phyloP scores from a whole-genome alignment of 2,113 vertebrate genomes.

The Aspiorhynchus laticeps region DNA sequence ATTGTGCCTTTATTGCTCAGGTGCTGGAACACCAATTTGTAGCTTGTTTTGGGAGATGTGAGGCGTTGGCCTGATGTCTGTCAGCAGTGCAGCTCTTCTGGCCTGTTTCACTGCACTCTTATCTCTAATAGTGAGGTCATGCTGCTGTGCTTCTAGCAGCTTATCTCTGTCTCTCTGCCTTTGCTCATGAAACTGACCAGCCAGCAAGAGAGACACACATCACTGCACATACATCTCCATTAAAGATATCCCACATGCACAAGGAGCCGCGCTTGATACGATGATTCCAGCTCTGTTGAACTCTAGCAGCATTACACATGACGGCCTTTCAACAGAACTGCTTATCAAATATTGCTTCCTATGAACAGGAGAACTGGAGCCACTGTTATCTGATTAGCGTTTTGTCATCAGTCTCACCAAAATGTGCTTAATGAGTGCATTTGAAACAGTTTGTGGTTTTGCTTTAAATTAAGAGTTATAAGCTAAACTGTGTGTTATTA shows the following conservation, averaged over 20 bases:
- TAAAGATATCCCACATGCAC: slow-evolving; percentile 64
- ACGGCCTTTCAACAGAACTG: neutral
- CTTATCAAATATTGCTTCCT: neutral
- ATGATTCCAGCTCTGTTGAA: slow-evolving; percentile 3
- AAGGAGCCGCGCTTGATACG: slow-evolving; percentile 66
- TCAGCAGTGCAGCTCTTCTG: slow-evolving; percentile 1
- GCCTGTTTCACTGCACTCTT: slow-evolving; percentile 8
- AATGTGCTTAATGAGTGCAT: neutral
- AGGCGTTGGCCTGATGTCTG: neutral
- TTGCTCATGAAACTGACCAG: slow-evolving; percentile 38
- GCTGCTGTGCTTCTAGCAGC: slow-evolving; percentile 7
- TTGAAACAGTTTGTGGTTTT: neutral
- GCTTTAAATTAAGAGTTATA: neutral
- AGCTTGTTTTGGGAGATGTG: neutral
- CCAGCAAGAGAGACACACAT: neutral
- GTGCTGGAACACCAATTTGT: neutral
- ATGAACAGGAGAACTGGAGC: neutral
- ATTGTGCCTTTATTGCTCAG: neutral
- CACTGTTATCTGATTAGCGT: neutral
- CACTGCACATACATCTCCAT: slow-evolving; percentile 46
- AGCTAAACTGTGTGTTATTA: neutral
- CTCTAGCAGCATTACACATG: neutral
- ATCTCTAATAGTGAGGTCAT: slow-evolving; percentile 23
- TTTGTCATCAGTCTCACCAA: neutral
- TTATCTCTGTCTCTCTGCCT: slow-evolving; percentile 26